Evolutionary conservation across 2,797 vertebrate species (phyloP).

Genomic region (Bradypodion ventrale): DNA sequence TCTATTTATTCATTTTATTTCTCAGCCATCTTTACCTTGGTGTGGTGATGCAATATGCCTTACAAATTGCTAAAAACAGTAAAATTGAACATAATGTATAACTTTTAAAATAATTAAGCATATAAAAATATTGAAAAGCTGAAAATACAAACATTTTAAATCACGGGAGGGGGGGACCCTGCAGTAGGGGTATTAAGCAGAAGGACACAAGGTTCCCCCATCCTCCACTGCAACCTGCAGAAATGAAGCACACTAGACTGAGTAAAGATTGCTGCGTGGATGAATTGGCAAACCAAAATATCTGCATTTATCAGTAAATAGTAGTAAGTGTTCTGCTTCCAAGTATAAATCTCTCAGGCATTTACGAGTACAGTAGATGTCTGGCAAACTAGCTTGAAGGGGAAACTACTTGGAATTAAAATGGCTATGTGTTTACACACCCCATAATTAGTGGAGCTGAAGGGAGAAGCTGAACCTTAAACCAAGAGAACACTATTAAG

Average conservation of each 20-base stretch:
- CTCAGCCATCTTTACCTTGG: too few relatives aligned
- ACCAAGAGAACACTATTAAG: background rate
- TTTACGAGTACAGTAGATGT: conserved; percentile 38
- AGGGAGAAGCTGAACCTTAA: background rate
- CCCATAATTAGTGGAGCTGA: background rate
- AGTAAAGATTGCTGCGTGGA: background rate
- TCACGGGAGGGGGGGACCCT: too few relatives aligned
- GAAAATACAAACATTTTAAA: too few relatives aligned
- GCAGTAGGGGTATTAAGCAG: too few relatives aligned
- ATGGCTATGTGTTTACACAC: conserved; percentile 1
- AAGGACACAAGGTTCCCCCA: too few relatives aligned
- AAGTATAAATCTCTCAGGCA: conserved; percentile 33
- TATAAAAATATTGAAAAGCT: too few relatives aligned
- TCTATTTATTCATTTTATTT: too few relatives aligned
- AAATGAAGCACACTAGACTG: background rate
- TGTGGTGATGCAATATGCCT: too few relatives aligned
- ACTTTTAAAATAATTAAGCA: too few relatives aligned
- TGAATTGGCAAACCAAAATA: background rate
- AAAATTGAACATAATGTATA: too few relatives aligned
- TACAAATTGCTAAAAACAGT: too few relatives aligned
- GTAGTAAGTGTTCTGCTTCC: conserved; percentile 39
- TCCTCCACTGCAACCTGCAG: too few relatives aligned
- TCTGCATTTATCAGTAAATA: conserved; percentile 10
- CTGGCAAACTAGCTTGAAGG: conserved; percentile 14
- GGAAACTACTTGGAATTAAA: background rate